Conservation (phyloP, 2,113 vertebrate genomes). For the Rhagologus leucostigma region DNA sequence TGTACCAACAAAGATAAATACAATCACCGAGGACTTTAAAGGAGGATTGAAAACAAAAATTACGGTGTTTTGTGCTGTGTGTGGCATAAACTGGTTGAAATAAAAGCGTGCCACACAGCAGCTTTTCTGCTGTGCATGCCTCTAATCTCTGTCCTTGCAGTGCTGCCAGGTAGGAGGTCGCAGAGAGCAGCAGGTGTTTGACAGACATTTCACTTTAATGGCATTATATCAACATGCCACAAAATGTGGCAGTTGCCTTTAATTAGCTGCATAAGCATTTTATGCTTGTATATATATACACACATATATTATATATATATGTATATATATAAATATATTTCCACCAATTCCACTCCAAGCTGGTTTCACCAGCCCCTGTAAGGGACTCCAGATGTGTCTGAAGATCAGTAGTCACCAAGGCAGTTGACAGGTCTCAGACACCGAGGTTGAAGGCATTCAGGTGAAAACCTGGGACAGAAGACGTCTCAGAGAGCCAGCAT, state of each 20-base stretch:
- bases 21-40: background rate
- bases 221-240: background rate
- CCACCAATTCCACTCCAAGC: background rate
- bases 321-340: background rate
- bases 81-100: background rate
- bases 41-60: background rate
- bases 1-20: background rate
- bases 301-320: too few species aligned
- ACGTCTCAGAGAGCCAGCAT: background rate
- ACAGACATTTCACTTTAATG: constrained; percentile 48
- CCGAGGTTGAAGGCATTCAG: background rate
- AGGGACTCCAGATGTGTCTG: background rate
- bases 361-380: background rate
- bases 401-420: background rate
- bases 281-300: background rate
- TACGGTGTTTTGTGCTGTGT: background rate
- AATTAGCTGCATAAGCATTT: constrained; percentile 44
- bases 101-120: constrained; percentile 12
- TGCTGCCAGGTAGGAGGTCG: background rate
- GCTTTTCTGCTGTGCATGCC: background rate
- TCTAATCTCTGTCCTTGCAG: background rate
- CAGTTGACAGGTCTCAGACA: background rate
- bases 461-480: constrained; percentile 2
- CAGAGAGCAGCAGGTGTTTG: constrained; percentile 48
- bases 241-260: background rate